A percentile compares a stretch with the other conserved stretches of the same genome.
phyloP scores from a whole-genome alignment of 2,888 invertebrate species.

The Prenolepis imparis region DNA sequence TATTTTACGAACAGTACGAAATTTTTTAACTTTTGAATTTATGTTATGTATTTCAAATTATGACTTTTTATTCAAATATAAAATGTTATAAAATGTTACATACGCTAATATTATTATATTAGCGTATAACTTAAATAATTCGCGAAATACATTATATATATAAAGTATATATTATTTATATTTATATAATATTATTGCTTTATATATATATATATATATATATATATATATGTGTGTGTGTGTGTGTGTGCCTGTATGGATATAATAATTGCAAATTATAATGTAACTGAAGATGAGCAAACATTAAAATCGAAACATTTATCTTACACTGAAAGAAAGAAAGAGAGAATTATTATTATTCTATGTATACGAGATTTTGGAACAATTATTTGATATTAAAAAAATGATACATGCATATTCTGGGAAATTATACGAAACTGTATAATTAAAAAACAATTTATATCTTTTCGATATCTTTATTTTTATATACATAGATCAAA shows the following conservation, averaged over 20 bases:
- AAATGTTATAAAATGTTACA: background rate
- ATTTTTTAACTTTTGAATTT: constrained; percentile 2
- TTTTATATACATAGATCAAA: background rate
- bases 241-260: background rate
- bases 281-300: constrained; percentile 32
- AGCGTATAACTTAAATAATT: background rate
- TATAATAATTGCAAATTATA: background rate
- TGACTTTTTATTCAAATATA: constrained; percentile 4
- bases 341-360: background rate
- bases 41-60: background rate
- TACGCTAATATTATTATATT: background rate
- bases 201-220: background rate
- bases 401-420: background rate
- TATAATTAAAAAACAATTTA: background rate
- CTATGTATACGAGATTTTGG: background rate
- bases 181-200: background rate
- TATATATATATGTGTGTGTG: background rate
- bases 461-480: background rate
- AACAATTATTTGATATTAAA: constrained; percentile 10
- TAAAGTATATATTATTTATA: background rate
- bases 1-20: background rate
- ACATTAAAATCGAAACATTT: constrained; percentile 14
- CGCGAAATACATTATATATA: background rate
- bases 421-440: background rate
- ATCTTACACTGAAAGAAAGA: background rate